Base-by-base conservation (phyloP, 2,113 vertebrate species). In the Pelmatolapia mariae region DNA sequence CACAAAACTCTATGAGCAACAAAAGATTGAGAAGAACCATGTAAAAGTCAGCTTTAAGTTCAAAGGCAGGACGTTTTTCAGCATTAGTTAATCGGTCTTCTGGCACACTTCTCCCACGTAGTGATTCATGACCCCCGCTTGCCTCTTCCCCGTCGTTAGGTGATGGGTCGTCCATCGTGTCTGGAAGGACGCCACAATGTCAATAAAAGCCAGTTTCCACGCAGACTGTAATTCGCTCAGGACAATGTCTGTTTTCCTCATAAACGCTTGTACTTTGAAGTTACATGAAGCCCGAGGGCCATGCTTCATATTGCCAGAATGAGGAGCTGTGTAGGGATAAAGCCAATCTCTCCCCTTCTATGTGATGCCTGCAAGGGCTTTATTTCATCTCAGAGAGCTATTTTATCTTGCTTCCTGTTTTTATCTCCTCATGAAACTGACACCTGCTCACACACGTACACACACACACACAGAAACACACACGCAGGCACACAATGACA, bases 371-470 rank as follows among this genome's bases (percentile, higher is more conserved):
- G 73, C 84, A 5, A 80, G 87, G 82, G 80, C 86, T 92, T 93
- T 86, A 92, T 95, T 94, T 95, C 80, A 94, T 94, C 89, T 91
- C 84, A 29, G 78, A 93, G 86, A 90, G 93, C 88, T 88, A 87
- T 93, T 95, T 94, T 92, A 95, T 95, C 93, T 89, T 73, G 87
- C 86, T 94, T 96, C 94, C 93, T 95, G 95, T 96, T 95, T 95
- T 95, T 91, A 95, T 96, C 93, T 95, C 83, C 89, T 89, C 87
- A 63, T 95, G 94, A 95, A 95, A 96, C 92, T 89, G 93, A 96
- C 95, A 95, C 95, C 95, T 94, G 93, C 91, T 89, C 83, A 56
- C 84, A 80, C 79, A 83, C 87, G 29, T 63, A 87, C 83, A 86
- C 84, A 86, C 66, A 86, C 63, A 84, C 86, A 59, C 87, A 87